Evolutionary conservation across 1,140 invertebrate genomes (phyloP).

Genomic region (Tetramorium alpestre): DNA sequence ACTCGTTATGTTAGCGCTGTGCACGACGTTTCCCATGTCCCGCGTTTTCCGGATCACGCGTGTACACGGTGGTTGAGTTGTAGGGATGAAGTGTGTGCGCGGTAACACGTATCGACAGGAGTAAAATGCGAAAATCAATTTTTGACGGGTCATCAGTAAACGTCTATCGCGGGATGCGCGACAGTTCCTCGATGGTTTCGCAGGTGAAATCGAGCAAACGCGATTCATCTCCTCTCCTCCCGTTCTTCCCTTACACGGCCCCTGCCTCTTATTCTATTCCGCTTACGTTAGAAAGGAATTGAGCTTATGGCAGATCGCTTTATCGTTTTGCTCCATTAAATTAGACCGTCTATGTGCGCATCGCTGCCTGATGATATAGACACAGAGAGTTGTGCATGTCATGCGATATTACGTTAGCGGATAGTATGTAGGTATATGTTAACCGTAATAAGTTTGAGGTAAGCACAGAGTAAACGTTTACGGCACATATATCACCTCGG

Average conservation of each 20-base stretch:
- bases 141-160: slow-evolving; percentile 68
- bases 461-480: slow-evolving; percentile 15
- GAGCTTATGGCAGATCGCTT: slow-evolving; percentile 5
- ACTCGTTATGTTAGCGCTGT: neutral
- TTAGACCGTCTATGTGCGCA: neutral
- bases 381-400: neutral
- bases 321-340: slow-evolving; percentile 10
- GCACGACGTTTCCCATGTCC: neutral
- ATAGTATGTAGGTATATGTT: neutral
- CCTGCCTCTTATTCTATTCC: neutral
- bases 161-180: slow-evolving; percentile 59
- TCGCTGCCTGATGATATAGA: neutral
- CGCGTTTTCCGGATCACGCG: slow-evolving; percentile 2
- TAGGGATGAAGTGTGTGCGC: slow-evolving; percentile 19
- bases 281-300: slow-evolving; percentile 1
- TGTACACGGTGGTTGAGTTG: neutral
- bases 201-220: slow-evolving; percentile 42
- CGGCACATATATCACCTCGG: neutral
- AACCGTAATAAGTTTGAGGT: slow-evolving; percentile 34
- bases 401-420: slow-evolving; percentile 1
- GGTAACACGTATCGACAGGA: slow-evolving; percentile 68
- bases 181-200: slow-evolving; percentile 52
- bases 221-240: neutral
- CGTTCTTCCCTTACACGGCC: neutral
- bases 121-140: slow-evolving; percentile 71